Evolutionary conservation across 2,113 vertebrate genomes (phyloP).

Genomic region (Vanacampus margaritifer): DNA sequence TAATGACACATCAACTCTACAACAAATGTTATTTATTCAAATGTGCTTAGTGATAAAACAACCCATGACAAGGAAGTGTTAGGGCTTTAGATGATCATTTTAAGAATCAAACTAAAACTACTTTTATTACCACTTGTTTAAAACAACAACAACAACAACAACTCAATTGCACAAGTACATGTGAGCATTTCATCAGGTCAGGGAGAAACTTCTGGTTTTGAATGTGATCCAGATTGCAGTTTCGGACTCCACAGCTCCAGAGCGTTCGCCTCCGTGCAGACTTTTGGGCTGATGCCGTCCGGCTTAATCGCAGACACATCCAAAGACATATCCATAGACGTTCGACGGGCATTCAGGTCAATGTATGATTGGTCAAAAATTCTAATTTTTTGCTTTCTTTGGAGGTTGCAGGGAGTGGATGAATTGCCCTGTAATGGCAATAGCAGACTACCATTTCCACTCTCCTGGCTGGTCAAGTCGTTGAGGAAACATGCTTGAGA

Average conservation of each 20-base stretch:
- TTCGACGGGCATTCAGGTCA: constrained; percentile 42
- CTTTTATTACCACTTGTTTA: neutral
- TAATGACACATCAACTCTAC: no score
- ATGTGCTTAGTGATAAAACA: no score
- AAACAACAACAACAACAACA: neutral
- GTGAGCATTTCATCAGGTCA: neutral
- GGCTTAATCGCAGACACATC: constrained; percentile 68
- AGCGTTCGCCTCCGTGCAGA: constrained; percentile 38
- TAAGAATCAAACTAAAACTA: no score
- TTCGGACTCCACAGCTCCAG: constrained; percentile 63
- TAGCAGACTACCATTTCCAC: neutral
- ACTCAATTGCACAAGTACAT: neutral
- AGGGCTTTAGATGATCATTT: no score
- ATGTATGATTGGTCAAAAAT: constrained; percentile 43
- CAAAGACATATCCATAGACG: constrained; percentile 69
- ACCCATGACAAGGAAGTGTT: no score
- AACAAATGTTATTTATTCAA: no score
- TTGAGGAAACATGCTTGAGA: constrained; percentile 5
- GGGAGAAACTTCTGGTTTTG: constrained; percentile 40
- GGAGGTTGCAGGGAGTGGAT: constrained; percentile 61
- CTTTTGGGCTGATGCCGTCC: constrained; percentile 47
- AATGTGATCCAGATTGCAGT: constrained; percentile 16
- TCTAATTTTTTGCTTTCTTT: constrained; percentile 32
- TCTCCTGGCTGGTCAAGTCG: constrained; percentile 13
- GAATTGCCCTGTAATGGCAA: constrained; percentile 51